Evolutionary conservation across 2,888 invertebrate genomes (phyloP), one percentile per base, ranked within the genome.

Genomic region (Stenichneumon culpator): DNA sequence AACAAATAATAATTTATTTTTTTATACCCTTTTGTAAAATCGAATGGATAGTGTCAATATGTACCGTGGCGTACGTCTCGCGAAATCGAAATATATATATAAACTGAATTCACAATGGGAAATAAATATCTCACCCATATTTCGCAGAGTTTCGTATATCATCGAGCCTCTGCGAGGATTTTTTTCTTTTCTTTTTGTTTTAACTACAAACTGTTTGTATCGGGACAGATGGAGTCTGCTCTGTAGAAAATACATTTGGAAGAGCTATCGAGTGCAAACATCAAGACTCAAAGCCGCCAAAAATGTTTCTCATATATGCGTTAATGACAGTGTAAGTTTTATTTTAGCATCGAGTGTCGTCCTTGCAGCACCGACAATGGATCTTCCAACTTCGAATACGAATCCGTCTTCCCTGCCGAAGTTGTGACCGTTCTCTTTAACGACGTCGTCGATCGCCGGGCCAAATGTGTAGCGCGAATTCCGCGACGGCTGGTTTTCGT

Each of bases 151-250:
- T n/a, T 50, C 16, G 16, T 19, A 22, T 25, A 54, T 54, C 22
- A 16, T 60, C 16, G 16, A 54, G 5, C n/a, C 52, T 28, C 19
- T 60, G 68, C n/a, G 67, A 39, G 0, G 28, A 52, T 39, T 11
- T 39, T 39, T 39, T 39, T 65, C 39, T 1, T 32, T 32, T 28
- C 0, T 4, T 16, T 14, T 28, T 25, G 28, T 28, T 28, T 28
- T 28, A 25, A 67, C 36, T 36, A 11, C 0, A 2, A 67, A 36
- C 36, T 54, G 74, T 16, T 91, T 91, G 74, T 79, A 93, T 93
- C 93, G 44, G 88, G 90, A 54, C 84, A 89, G 36, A 92, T 92
- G 83, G 88, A 91, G 72, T 93, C 93, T 2, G 79, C 80, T 54
- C 87, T 93, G 3, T 88, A 89, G 54, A 81, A 85, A 36, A 90